Percentiles rank a stretch among this genome's conserved stretches.
phyloP scores from a whole-genome alignment of 1,140 invertebrate genomes.

The Palaemon carinicauda region DNA sequence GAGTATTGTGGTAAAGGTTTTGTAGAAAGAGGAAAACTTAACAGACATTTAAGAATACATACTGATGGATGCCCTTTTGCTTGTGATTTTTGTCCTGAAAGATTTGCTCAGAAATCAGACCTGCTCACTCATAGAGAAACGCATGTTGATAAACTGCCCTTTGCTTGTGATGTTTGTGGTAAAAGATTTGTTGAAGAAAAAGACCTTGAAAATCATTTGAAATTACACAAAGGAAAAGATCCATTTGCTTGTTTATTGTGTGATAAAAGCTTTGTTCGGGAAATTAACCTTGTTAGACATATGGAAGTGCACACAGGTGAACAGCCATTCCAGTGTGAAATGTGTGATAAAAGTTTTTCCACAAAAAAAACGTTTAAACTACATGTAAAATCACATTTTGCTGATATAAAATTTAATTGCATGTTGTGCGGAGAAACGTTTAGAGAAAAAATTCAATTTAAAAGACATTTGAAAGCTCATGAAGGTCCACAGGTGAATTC shows the following conservation, averaged over 20 bases:
- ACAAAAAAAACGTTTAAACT: too few relatives aligned
- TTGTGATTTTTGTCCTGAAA: neutral
- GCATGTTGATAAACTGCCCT: neutral
- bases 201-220: neutral
- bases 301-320: neutral
- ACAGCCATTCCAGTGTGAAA: neutral
- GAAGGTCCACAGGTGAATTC: too few relatives aligned
- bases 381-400: too few relatives aligned
- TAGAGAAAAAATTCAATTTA: too few relatives aligned
- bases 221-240: neutral
- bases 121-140: neutral
- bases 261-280: neutral
- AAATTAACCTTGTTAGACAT: neutral
- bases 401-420: too few relatives aligned
- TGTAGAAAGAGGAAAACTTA: neutral
- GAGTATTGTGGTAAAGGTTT: neutral
- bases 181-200: neutral
- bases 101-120: neutral
- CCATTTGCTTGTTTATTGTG: neutral
- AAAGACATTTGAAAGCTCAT: too few relatives aligned
- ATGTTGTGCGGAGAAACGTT: too few relatives aligned
- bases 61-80: neutral
- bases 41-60: neutral
- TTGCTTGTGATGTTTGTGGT: neutral
- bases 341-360: neutral